These are phyloP conservation scores for Drosophila setosimentum DNA, from an alignment of 2,888 invertebrate species.

Conservation along the genomic window DNA sequence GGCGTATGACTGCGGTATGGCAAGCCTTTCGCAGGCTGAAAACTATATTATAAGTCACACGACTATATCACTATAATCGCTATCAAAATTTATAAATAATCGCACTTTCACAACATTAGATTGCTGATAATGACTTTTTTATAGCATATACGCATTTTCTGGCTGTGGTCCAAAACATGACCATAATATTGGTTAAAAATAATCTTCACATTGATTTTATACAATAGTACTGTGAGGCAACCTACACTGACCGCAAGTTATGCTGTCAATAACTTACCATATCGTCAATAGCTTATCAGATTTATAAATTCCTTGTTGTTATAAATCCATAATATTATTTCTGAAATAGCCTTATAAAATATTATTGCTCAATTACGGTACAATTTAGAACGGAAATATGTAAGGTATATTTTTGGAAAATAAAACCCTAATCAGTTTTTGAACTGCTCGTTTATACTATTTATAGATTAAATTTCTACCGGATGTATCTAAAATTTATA, in stretches of 20 bases:
- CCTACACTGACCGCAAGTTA: neutral
- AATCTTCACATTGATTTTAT: neutral
- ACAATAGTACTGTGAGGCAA: neutral
- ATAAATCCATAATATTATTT: slow-evolving; percentile 11
- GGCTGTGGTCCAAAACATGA: neutral
- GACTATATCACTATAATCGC: slow-evolving; percentile 20
- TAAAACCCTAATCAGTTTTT: neutral
- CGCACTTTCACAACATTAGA: slow-evolving; percentile 29
- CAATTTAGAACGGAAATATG: neutral
- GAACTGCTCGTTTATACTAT: neutral
- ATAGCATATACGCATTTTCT: slow-evolving; percentile 4
- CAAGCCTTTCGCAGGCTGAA: slow-evolving; percentile 4
- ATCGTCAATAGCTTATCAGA: neutral
- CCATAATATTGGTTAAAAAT: neutral
- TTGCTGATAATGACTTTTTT: slow-evolving; percentile 8
- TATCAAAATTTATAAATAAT: slow-evolving; percentile 14
- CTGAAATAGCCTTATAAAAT: neutral
- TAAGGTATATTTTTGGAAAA: slow-evolving; percentile 17
- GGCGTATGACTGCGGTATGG: slow-evolving; percentile 31
- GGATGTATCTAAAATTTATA: neutral
- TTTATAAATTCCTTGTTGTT: neutral
- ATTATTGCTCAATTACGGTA: neutral
- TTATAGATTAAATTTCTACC: neutral
- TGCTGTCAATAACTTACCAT: neutral
- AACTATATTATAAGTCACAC: slow-evolving; percentile 49